Conservation (phyloP, 2,888 invertebrate species). For the Archips crataeganus region DNA sequence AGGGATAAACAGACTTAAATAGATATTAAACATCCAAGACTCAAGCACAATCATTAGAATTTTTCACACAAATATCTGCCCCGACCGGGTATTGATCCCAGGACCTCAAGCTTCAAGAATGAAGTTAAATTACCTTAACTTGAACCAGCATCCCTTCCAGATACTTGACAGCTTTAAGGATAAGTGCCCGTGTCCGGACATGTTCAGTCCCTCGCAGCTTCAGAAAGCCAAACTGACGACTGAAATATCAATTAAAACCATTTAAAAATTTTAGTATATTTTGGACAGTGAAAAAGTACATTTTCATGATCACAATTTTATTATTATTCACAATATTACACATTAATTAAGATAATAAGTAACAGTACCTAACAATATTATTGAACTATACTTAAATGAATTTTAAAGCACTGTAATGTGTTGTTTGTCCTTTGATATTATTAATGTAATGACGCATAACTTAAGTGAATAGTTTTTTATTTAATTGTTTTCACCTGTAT, state of each 20-base stretch:
- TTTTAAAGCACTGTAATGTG: no score
- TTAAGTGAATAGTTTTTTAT: neutral
- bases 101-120: neutral
- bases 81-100: no score
- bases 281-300: neutral
- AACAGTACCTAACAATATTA: neutral
- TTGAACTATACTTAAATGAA: no score
- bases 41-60: no score
- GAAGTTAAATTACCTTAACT: constrained; percentile 82
- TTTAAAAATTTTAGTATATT: neutral
- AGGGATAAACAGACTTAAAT: no score
- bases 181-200: constrained; percentile 91
- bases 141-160: constrained; percentile 94
- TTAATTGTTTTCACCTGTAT: neutral
- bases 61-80: no score
- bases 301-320: neutral
- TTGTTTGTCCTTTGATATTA: neutral
- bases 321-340: neutral
- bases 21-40: no score
- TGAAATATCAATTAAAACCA: constrained; percentile 68
- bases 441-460: neutral
- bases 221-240: constrained; percentile 96
- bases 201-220: constrained; percentile 93
- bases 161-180: constrained; percentile 94
- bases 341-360: no score